Percentiles rank a stretch among this genome's conserved stretches.
Conservation (phyloP, 53 echinoderm and acorn worm species). For the Astropecten irregularis region DNA sequence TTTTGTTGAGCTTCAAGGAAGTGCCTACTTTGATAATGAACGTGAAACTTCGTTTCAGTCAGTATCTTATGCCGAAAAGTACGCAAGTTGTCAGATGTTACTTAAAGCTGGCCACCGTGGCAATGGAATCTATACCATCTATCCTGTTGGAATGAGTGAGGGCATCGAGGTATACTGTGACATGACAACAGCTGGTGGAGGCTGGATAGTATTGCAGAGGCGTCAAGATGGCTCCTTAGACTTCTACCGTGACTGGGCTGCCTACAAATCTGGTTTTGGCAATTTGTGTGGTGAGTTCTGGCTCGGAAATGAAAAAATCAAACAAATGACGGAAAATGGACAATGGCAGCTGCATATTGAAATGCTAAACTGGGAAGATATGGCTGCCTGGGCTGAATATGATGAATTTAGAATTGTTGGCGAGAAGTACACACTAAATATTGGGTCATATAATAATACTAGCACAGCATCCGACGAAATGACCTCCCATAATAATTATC, state of each 20-base stretch:
- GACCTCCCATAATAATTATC: not conserved
- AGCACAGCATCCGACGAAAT: constrained; percentile 6
- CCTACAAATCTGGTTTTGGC: constrained; percentile 10
- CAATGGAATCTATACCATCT: too few relatives aligned
- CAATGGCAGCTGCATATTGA: constrained; percentile 1
- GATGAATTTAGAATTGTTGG: not conserved
- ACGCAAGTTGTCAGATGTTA: too few relatives aligned
- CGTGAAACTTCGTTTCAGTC: too few relatives aligned
- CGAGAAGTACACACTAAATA: too few relatives aligned
- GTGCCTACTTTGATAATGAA: not conserved
- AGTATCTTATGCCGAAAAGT: not conserved
- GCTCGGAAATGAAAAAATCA: not conserved
- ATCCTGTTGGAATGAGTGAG: not conserved
- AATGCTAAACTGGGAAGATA: not conserved
- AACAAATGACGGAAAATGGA: not conserved
- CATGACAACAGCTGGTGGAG: not conserved
- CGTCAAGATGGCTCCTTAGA: constrained; percentile 8
- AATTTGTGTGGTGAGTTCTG: constrained; percentile 1
- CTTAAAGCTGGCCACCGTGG: too few relatives aligned
- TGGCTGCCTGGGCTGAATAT: not conserved
- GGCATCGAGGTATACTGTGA: constrained; percentile 18
- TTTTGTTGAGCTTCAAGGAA: not conserved
- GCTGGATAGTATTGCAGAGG: too few relatives aligned
- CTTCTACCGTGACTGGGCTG: constrained; percentile 13
- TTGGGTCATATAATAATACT: too few relatives aligned